phyloP scores from a whole-genome alignment of 2,797 vertebrate genomes.

The Silurus aristotelis region DNA sequence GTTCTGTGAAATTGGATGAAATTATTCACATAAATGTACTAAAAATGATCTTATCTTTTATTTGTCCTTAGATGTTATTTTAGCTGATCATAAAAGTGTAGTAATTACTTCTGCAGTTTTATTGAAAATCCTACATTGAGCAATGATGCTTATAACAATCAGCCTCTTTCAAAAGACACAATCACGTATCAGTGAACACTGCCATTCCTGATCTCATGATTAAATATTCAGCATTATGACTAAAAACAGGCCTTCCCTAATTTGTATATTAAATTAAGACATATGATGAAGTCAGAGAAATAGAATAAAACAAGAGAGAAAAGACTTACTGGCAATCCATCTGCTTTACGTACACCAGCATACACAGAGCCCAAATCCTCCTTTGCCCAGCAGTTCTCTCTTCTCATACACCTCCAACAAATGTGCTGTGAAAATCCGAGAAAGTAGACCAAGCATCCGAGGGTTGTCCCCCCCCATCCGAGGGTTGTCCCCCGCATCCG shows the following conservation, averaged over 20 bases:
- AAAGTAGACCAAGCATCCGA: too few species aligned
- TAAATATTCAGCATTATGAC: not conserved
- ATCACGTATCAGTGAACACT: not conserved
- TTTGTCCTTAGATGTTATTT: slow-evolving; percentile 10
- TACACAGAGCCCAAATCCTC: slow-evolving; percentile 40
- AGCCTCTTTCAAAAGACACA: not conserved
- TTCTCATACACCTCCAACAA: not conserved
- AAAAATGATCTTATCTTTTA: not conserved
- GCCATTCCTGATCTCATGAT: not conserved
- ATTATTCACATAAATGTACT: not conserved
- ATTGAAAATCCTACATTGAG: slow-evolving; percentile 4
- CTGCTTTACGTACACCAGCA: slow-evolving; percentile 32
- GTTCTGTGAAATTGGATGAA: not conserved
- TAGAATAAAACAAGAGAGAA: not conserved
- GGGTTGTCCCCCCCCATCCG: too few species aligned
- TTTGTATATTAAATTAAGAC: not conserved
- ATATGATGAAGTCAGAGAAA: not conserved
- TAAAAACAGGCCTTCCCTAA: not conserved
- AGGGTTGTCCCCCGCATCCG: too few species aligned
- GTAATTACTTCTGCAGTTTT: slow-evolving; percentile 2
- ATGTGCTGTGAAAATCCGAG: not conserved
- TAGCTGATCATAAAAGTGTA: not conserved
- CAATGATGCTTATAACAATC: not conserved
- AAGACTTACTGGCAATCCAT: slow-evolving; percentile 34
- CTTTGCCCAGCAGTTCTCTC: slow-evolving; percentile 31